Base-by-base conservation (phyloP, 2,797 vertebrate genomes). In the Tauraco hartlaubi region DNA sequence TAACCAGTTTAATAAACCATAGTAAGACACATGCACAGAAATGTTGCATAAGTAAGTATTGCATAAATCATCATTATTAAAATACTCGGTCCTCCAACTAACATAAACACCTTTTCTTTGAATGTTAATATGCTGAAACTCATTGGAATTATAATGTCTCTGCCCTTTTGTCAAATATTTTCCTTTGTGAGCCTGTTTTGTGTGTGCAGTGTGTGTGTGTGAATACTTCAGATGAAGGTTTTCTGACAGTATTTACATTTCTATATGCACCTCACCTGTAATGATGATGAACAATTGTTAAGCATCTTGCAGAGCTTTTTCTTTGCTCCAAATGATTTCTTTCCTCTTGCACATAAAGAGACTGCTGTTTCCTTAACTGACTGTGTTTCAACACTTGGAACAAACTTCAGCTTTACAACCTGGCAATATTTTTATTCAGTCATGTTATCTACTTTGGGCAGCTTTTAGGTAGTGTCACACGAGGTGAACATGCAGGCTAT, bases 1-100 rank as follows among this genome's bases (percentile, higher is more conserved):
- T 69, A 43, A 91, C 80, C 77, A 89, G 94, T 91, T 96, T 94
- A 96, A 97, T 91, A 97, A 94, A 61, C 85, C 93, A 63, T 88
- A 92, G 64, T 72, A 81, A 78, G 54, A 93, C 92, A 94, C 86
- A 92, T 68, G 62, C 71, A 90, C 41, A 62, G 62, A 95, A 96
- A 61, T 80, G 76, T 55, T 48, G 12, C 76, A 44, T 76, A 95
- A 85, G 41, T 76, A 95, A 85, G 31, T 89, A 37, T 63, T 59
- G 43, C 63, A 94, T 63, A 44, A 80, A 83, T 35, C 54, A 66
- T 55, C 72, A 52, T 75, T 85, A 69, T 63, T 91, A 77, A 79
- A 94, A 90, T 64, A 77, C 22, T 20, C 37, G 79, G 81, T 58
- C 84, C 25, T 83, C 26, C 93, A 91, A 35, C 68, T 48, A 29